Base-by-base conservation (phyloP, 2,888 invertebrate genomes). In the Pseudanteris insignis region DNA sequence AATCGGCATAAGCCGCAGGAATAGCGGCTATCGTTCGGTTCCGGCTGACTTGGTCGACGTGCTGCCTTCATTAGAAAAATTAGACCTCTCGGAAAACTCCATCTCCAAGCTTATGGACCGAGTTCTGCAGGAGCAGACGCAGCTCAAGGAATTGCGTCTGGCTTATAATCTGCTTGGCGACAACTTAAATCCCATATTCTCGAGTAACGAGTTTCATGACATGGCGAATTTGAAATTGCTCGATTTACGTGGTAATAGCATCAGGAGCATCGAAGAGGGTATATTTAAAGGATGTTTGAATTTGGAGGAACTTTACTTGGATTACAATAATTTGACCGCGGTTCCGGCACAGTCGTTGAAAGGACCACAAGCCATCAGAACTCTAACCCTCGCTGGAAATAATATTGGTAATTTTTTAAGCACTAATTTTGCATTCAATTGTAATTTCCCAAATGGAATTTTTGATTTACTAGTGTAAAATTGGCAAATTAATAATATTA, bases 151-250 rank as follows among this genome's bases (percentile, higher is more conserved):
- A 68, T 77, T 94, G 26, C 84, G 86, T 9, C 79, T 95, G 43
- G 85, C 89, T 15, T 87, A 92, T 72, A 95, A 95, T 76, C 82
- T 92, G n/a, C 83, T 95, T 15, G 94, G 94, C 1, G 94, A 94
- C 75, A 92, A 90, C 70, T 81, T 94, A 15, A 94, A 94, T 81
- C 94, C 94, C 0, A 92, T 94, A 66, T 94, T 94, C 79, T 91
- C 92, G 11, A 90, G 90, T 29, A 88, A 89, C 18, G 94, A 94
- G 78, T 88, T 94, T 60, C 90, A 91, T 67, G 88, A 89, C 9
- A 81, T 94, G 60, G 85, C 85, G 2, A 86, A 88, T 57, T 81
- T 94, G 46, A 86, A 87, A 71, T 81, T 89, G 25, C 80, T 95
- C 50, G 92, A 94, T 76, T 82, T 95, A 30, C 89, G 90, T 43